These are phyloP conservation scores for Micropoecilia bifurca DNA, from an alignment of 2,797 vertebrate genomes.

Conservation along the genomic window DNA sequence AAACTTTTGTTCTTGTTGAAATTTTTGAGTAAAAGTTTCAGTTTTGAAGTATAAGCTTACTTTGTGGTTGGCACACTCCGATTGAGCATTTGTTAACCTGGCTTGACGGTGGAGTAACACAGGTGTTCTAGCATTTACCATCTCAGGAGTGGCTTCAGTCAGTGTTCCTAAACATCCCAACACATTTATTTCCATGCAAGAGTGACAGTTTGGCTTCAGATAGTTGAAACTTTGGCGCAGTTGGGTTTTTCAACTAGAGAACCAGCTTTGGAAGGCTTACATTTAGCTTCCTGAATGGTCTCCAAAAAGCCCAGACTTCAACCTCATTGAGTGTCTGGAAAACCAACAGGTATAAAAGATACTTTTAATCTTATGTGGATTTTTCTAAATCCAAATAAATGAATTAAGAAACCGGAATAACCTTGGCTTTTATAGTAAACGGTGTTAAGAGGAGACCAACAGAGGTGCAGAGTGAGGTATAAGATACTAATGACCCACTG, in stretches of 20 bases:
- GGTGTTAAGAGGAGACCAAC: slow-evolving; percentile 1
- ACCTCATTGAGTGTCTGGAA: background rate
- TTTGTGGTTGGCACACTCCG: background rate
- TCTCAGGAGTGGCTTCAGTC: no score
- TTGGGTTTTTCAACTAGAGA: background rate
- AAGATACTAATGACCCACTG: slow-evolving; percentile 15
- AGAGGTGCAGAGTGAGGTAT: slow-evolving; percentile 6
- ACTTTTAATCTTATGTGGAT: no score
- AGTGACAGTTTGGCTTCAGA: background rate
- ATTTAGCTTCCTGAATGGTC: background rate
- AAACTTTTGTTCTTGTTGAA: background rate
- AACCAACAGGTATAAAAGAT: background rate
- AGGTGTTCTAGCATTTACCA: background rate
- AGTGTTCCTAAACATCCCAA: background rate
- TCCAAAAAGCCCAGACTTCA: background rate
- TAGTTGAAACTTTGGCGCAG: background rate
- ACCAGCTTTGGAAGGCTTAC: background rate
- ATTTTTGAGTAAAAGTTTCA: background rate
- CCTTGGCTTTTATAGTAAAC: slow-evolving; percentile 21
- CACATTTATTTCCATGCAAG: background rate
- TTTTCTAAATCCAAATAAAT: background rate
- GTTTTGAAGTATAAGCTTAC: background rate
- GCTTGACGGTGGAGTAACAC: background rate
- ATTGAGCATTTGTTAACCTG: background rate
- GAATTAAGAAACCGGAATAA: slow-evolving; percentile 25